phyloP scores from a whole-genome alignment of 1,140 invertebrate genomes.

The Drosophila bocqueti region DNA sequence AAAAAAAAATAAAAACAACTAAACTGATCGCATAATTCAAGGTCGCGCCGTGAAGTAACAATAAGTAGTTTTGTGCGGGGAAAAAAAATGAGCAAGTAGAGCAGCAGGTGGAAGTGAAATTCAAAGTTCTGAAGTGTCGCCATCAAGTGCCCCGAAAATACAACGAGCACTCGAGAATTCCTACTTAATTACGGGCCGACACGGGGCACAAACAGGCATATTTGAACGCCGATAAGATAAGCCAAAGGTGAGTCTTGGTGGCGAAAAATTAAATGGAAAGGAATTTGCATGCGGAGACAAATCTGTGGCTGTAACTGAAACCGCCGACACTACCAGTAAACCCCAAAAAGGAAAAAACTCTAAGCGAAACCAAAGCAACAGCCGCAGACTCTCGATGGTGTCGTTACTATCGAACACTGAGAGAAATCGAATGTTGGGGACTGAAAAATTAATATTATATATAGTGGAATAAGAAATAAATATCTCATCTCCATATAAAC shows the following conservation, averaged over 20 bases:
- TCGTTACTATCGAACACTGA: conserved; percentile 3
- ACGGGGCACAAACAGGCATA: conserved; percentile 23
- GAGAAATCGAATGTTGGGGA: conserved; percentile 1
- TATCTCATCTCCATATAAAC: neutral
- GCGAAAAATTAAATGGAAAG: conserved; percentile 20
- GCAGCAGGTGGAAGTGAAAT: conserved; percentile 21
- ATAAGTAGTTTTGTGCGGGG: conserved; percentile 5
- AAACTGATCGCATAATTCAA: conserved; percentile 50
- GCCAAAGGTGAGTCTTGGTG: conserved; percentile 39
- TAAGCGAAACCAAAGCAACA: conserved; percentile 27
- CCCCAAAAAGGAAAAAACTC: conserved; percentile 15
- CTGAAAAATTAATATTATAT: too few species aligned
- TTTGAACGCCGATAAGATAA: conserved; percentile 50
- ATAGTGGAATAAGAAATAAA: neutral
- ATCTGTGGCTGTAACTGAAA: conserved; percentile 45
- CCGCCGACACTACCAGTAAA: conserved; percentile 14
- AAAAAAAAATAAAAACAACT: conserved; percentile 27
- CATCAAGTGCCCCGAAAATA: conserved; percentile 26
- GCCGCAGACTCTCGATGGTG: conserved; percentile 25
- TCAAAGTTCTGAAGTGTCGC: conserved; percentile 17
- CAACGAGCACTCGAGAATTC: conserved; percentile 36
- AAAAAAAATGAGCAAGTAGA: neutral
- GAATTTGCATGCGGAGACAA: conserved; percentile 50
- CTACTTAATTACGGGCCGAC: conserved; percentile 52
- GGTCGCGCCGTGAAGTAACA: conserved; percentile 44